Conservation (phyloP, 2,113 vertebrate species). For the Nyctibius bracteatus region DNA sequence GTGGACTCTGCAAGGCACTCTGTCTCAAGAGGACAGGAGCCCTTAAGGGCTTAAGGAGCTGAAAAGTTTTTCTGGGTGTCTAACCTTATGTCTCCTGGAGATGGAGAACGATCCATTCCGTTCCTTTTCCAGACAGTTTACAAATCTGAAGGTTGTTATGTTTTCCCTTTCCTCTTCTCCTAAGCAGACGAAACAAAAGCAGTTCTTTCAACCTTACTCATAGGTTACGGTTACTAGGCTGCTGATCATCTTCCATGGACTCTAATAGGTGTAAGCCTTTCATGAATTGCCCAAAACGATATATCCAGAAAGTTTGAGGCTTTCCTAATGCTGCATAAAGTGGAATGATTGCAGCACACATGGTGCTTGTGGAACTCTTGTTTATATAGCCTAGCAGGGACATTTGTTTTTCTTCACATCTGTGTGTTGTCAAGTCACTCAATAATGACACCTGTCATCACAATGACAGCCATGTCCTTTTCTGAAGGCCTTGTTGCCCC, state of each 20-base stretch:
- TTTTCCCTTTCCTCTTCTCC: neutral
- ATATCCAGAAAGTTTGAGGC: neutral
- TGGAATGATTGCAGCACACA: neutral
- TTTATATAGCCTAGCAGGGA: neutral
- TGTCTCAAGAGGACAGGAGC: neutral
- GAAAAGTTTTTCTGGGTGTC: neutral
- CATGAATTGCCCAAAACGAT: neutral
- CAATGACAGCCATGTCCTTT: neutral
- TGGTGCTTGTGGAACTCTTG: neutral
- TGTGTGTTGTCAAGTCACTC: neutral
- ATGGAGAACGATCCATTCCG: neutral
- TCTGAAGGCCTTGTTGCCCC: neutral
- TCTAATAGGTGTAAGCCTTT: neutral
- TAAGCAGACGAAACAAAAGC: neutral
- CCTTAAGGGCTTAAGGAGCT: neutral
- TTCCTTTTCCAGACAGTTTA: neutral
- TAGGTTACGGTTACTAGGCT: neutral
- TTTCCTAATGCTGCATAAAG: neutral
- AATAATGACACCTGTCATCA: neutral
- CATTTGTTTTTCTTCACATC: neutral
- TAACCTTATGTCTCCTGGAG: neutral
- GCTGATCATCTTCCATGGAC: neutral
- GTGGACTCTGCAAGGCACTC: neutral
- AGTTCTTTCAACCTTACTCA: neutral
- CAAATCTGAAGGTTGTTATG: neutral